Base-by-base conservation (phyloP, 2,888 invertebrate genomes). In the Ceriagrion tenellum region DNA sequence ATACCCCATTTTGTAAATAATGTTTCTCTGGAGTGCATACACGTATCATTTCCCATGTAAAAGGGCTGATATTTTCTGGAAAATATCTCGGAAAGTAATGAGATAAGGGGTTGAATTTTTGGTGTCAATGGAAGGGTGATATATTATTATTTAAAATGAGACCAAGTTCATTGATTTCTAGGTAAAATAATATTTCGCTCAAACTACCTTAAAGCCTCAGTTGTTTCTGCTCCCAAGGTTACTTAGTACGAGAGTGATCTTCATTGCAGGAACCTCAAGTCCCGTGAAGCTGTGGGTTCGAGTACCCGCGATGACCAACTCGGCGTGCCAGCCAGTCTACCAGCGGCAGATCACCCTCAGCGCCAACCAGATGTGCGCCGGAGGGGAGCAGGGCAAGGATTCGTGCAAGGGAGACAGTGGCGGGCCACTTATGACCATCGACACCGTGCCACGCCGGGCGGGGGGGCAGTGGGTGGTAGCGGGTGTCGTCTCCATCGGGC, bases 321-420 rank as follows among this genome's bases (percentile, higher is more conserved):
- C 23, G 12, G 89, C 47, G 26, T 95, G 95, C 89, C 16, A 81
- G 16, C 88, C 81, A 12, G 20, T 95, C 8, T 95, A 95, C 56
- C 55, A 56, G 47, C 30, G 63, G 0, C 95, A 81, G 40, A 56
- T 95, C 55, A 88, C 81, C 16, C 88, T 95, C 56, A 26, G 56
- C 56, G 90, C 93, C 40, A 95, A 95, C 12, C 88, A 95, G 26
- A 90, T 96, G 95, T 95, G 95, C 30, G 55, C 59, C n/a, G 89
- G 69, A 23, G 40, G 95, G 95, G 63, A 95, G 95, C 91, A 95
- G 96, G 89, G 96, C 55, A 74, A 88, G 55, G 96, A 95, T 95
- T 96, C 96, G 23, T 96, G 96, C 90, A 93, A 95, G 35, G 96
- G 96, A 1, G 96, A 96, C 96, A 96, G 95, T 81, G 96, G 96